phyloP scores from a whole-genome alignment of 2,797 vertebrate genomes.

The Tragelaphus oryx region DNA sequence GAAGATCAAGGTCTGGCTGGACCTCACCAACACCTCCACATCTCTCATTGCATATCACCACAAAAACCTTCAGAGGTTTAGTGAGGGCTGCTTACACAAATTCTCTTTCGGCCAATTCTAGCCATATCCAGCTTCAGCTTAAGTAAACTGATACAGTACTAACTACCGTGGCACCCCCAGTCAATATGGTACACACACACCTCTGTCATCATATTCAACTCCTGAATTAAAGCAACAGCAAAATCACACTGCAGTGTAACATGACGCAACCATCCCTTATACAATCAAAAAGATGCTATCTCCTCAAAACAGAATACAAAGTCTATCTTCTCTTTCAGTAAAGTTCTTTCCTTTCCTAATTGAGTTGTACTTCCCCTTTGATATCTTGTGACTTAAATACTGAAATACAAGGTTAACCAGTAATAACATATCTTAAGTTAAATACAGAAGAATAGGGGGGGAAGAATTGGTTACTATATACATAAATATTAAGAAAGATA shows the following conservation, averaged over 20 bases:
- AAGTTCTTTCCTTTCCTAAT: neutral
- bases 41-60: neutral
- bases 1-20: neutral
- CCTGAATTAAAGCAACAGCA: slow-evolving; percentile 1
- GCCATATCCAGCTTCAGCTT: neutral
- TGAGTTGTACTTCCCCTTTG: neutral
- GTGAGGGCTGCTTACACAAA: neutral
- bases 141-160: neutral
- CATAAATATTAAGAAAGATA: neutral
- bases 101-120: neutral
- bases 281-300: neutral
- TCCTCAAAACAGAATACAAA: neutral
- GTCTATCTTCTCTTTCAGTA: neutral
- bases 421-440: neutral
- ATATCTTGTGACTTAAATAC: neutral
- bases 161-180: neutral
- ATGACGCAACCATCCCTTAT: neutral
- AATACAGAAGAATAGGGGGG: neutral
- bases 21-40: neutral
- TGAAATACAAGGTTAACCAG: neutral
- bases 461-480: neutral
- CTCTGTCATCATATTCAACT: neutral
- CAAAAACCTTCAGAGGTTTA: neutral
- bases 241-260: neutral
- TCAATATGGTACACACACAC: neutral